Evolutionary conservation across 2,888 invertebrate species (phyloP), one percentile per base, ranked within the genome.

Genomic region (Galerucella pusilla): DNA sequence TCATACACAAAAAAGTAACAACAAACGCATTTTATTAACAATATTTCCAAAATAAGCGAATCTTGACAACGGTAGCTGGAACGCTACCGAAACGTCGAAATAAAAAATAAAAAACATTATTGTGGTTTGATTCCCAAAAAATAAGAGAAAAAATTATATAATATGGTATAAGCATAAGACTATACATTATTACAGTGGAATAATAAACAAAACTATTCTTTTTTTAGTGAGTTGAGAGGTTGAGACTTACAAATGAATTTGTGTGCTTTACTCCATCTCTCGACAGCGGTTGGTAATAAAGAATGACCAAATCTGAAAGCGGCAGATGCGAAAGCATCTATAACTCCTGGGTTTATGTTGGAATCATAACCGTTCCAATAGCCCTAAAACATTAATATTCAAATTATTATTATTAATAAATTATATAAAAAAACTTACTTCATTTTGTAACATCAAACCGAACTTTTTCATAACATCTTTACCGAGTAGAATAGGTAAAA

Each of bases 231-330:
- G 11, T 46, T 60, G 28, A 14, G 12, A 73, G 3, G 11, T 46
- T 60, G 28, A 14, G 12, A 73, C 75, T 80, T 89, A 94, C 95
- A 94, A 80, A 97, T 96, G 85, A 97, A 97, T 88, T 97, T 97
- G 86, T 97, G 97, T 35, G 96, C 96, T 88, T 97, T 97, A 72
- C 96, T 97, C 96, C 97, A 97, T 85, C 97, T 91, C 87, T 97
- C 97, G 5, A 97, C 94, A 35, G 96, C 95, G 1, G 96, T 96
- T 11, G 97, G 97, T 77, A 97, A 87, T 20, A 97, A 88, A 0
- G 97, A 97, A 86, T 97, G 97, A 0, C 97, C 97, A 82, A 97
- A 97, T 83, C 97, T 91, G 88, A 96, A 97, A 12, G 97, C 97
- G 63, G 97, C 97, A 14, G 96, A 92, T n/a, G 96, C 94, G 85